Base-by-base conservation (phyloP, 2,113 vertebrate genomes). In the Ceyx melanurus region DNA sequence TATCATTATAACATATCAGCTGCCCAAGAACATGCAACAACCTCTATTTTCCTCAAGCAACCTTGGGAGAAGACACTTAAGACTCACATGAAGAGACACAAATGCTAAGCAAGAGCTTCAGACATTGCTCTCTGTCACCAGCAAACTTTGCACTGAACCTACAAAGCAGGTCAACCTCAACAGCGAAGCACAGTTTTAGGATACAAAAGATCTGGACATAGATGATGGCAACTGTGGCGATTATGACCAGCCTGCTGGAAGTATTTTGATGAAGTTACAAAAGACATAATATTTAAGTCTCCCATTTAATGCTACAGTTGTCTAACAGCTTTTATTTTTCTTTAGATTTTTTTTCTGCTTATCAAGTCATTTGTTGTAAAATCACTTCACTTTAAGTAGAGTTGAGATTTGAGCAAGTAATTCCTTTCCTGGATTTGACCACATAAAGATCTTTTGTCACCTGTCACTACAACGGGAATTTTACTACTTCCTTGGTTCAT, bases 161-260 rank as follows among this genome's bases (percentile, higher is more conserved):
- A 71, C 0, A 0, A 4, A 75, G 16, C 9, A 42, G 28, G 10
- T 79, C 57, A 60, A 10, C 1, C 26, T 50, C 37, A 54, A 28
- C 9, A 67, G 37, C 15, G 71, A 82, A 85, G 3, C 7, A 7
- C 28, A 54, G 2, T 7, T 75, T 35, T 2, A 3, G 22, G 8
- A 65, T 35, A 12, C 13, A 62, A 28, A 61, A 71, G 16, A 42
- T 9, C 57, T 6, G 9, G 42, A 33, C 11, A 11, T 6, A 42
- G 3, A 16, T 7, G 42, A 29, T 16, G 11, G 25, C 4, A 3
- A 48, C 23, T 45, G 19, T 21, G 1, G 2, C 11, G 5, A 37
- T 43, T 19, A 9, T 53, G 35, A 53, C 16, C 31, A 73, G 20
- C 5, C 5, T 66, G 88, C 37, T 6, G 10, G 42, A 89, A 84